phyloP scores from a whole-genome alignment of 2,797 vertebrate genomes.

The Anolis apletophallus region DNA sequence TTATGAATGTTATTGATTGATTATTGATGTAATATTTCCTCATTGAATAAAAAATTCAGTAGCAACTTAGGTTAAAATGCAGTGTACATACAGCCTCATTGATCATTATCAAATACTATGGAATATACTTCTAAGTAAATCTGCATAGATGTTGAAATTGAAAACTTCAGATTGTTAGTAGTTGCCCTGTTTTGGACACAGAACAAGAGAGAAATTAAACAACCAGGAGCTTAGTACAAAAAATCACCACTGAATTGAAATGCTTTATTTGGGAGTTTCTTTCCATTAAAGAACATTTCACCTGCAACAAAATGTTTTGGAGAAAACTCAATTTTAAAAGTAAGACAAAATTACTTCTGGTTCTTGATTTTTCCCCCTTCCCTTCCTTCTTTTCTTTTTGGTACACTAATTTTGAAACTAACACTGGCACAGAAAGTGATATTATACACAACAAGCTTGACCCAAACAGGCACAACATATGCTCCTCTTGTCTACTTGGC shows the following conservation, averaged over 20 bases:
- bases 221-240: too few species aligned
- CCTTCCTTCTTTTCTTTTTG: background rate
- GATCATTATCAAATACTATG: background rate
- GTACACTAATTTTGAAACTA: background rate
- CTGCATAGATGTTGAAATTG: background rate
- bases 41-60: background rate
- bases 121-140: background rate
- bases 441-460: background rate
- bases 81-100: background rate
- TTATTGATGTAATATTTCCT: background rate
- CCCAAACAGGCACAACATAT: background rate
- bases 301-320: background rate
- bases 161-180: background rate
- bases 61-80: background rate
- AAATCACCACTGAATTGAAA: too few species aligned
- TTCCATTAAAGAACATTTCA: background rate
- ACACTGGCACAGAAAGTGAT: too few species aligned
- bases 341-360: background rate
- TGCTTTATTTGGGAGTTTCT: too few species aligned
- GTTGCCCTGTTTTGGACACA: background rate
- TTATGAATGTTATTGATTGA: background rate
- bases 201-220: background rate
- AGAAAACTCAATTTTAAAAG: background rate
- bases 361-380: background rate
- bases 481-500: background rate